These are phyloP conservation scores for Xiphophorus birchmanni DNA, from an alignment of 2,797 vertebrate species.

Conservation along the genomic window DNA sequence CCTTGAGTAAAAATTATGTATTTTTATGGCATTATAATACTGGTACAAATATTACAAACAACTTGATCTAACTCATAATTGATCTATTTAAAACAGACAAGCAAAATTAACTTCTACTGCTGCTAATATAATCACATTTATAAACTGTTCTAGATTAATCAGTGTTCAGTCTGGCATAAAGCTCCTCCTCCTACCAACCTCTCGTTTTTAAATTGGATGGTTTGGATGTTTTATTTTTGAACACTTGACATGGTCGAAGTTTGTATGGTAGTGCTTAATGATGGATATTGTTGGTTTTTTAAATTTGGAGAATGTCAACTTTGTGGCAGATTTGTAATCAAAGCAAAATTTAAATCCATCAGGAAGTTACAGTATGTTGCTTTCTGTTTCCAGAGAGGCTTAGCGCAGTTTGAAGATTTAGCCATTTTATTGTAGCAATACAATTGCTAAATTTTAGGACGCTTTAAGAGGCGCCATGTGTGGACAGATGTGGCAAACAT, in stretches of 20 bases:
- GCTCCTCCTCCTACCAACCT: background rate
- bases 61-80: background rate
- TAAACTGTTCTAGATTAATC: background rate
- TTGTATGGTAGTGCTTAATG: background rate
- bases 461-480: background rate
- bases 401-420: background rate
- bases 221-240: too few species aligned
- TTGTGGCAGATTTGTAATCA: too few species aligned
- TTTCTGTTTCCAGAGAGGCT: background rate
- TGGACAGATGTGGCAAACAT: background rate
- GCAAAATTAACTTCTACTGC: background rate
- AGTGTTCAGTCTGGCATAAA: background rate
- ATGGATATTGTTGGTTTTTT: too few species aligned
- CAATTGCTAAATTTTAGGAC: background rate
- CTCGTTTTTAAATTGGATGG: too few species aligned
- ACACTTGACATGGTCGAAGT: background rate
- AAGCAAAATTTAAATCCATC: too few species aligned
- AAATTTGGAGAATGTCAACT: too few species aligned
- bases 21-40: background rate
- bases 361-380: too few species aligned
- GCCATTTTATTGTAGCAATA: background rate
- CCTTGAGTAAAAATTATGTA: background rate
- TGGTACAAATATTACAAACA: background rate
- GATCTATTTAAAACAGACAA: background rate
- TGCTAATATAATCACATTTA: background rate